These are phyloP conservation scores for Cyrtonyx montezumae DNA, from an alignment of 2,113 vertebrate genomes.

Conservation along the genomic window DNA sequence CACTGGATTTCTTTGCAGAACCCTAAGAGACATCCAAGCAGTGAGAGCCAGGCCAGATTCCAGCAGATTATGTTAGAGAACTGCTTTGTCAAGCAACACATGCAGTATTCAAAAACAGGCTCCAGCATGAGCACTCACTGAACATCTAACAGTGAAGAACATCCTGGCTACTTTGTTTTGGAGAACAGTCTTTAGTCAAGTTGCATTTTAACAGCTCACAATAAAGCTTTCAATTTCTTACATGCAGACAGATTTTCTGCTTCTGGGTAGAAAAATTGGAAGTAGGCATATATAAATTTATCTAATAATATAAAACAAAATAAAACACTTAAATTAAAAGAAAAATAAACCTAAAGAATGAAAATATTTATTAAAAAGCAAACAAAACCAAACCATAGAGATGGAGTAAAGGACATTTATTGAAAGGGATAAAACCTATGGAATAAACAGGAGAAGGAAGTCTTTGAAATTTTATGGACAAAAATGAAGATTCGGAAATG, in stretches of 20 bases:
- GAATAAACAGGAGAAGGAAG: neutral
- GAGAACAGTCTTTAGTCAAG: neutral
- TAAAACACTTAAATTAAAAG: neutral
- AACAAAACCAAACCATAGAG: neutral
- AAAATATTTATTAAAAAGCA: neutral
- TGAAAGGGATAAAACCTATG: neutral
- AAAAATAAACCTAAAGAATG: neutral
- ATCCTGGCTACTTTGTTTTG: neutral
- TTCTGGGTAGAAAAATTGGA: neutral
- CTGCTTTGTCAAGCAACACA: neutral
- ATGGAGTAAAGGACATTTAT: neutral
- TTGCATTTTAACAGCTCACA: too few relatives aligned
- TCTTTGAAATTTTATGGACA: neutral
- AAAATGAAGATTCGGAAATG: neutral
- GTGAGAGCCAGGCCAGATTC: neutral
- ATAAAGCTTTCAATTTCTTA: neutral
- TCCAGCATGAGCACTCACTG: neutral
- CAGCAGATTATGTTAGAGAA: neutral
- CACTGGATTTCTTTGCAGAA: neutral
- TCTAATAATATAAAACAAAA: neutral
- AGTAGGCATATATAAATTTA: neutral
- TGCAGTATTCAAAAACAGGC: neutral
- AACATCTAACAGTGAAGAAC: too few relatives aligned
- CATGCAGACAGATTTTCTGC: neutral
- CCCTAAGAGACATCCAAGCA: neutral